Conservation (phyloP, 2,113 vertebrate species). For the Gnathonemus echidnorhynchus region DNA sequence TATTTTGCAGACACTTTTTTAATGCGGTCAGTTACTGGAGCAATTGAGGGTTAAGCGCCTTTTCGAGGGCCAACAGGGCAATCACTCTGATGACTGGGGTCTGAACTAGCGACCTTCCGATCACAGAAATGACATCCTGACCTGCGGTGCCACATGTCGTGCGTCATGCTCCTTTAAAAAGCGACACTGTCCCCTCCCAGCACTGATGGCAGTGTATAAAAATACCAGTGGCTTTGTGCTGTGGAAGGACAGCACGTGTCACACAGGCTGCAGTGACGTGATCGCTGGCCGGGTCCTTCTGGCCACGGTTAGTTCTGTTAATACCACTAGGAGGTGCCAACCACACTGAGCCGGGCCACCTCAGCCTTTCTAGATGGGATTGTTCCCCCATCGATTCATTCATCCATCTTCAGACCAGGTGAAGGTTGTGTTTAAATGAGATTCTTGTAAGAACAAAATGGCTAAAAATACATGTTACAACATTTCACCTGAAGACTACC, state of each 20-base stretch:
- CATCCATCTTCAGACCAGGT: no score
- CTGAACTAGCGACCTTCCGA: neutral
- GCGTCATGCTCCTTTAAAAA: neutral
- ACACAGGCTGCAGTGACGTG: neutral
- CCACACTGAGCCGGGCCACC: neutral
- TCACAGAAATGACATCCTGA: neutral
- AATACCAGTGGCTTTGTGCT: neutral
- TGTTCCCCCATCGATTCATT: no score
- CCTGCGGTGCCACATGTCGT: neutral
- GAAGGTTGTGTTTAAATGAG: no score
- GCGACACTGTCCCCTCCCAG: neutral
- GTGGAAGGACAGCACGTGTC: neutral
- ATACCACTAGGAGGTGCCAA: neutral
- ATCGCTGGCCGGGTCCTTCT: neutral
- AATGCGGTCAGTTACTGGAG: neutral
- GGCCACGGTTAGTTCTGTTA: neutral
- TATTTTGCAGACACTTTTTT: neutral
- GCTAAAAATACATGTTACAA: no score
- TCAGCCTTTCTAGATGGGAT: neutral
- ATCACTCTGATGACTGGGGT: neutral
- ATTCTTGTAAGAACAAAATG: no score
- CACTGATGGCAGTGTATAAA: slow-evolving; percentile 12
- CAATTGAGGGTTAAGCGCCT: neutral
- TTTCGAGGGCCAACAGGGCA: neutral
- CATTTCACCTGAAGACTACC: no score